Percentiles rank a stretch among this genome's conserved stretches.
These are phyloP conservation scores for Dasyprocta punctata DNA, from an alignment of 2,113 vertebrate genomes.

Conservation along the genomic window DNA sequence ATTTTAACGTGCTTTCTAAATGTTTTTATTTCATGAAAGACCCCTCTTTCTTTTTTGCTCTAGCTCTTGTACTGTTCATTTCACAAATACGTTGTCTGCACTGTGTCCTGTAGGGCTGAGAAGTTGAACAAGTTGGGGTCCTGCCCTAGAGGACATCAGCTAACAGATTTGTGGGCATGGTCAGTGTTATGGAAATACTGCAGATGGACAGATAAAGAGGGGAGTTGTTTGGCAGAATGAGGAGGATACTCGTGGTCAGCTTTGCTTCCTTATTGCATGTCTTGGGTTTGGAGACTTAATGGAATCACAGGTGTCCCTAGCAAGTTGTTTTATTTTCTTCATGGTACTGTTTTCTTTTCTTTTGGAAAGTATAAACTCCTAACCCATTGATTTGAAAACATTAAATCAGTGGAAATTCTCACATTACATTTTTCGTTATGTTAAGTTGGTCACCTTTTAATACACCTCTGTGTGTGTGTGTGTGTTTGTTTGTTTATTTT, in stretches of 20 bases:
- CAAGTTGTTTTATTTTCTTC: neutral
- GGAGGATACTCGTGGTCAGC: neutral
- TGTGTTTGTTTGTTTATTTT: neutral
- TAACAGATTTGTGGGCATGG: neutral
- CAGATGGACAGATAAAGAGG: neutral
- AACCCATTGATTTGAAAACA: neutral
- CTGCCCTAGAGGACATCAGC: neutral
- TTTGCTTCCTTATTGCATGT: neutral
- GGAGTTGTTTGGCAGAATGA: neutral
- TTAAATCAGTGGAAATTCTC: neutral
- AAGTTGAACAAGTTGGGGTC: conserved; percentile 20
- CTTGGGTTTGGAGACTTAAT: neutral
- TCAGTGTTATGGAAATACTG: neutral
- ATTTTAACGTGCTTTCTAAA: neutral
- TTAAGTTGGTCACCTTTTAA: neutral
- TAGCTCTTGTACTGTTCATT: neutral
- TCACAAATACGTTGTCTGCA: neutral
- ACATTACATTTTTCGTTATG: neutral
- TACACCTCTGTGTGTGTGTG: neutral
- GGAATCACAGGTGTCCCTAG: neutral
- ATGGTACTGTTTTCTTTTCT: conserved; percentile 20
- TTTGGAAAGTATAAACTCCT: neutral
- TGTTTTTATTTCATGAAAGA: neutral
- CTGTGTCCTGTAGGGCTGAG: neutral
- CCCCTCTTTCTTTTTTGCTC: neutral